A percentile compares a stretch with the other conserved stretches of the same genome.
phyloP scores from a whole-genome alignment of 2,888 invertebrate genomes.

The Abscondita cerata region DNA sequence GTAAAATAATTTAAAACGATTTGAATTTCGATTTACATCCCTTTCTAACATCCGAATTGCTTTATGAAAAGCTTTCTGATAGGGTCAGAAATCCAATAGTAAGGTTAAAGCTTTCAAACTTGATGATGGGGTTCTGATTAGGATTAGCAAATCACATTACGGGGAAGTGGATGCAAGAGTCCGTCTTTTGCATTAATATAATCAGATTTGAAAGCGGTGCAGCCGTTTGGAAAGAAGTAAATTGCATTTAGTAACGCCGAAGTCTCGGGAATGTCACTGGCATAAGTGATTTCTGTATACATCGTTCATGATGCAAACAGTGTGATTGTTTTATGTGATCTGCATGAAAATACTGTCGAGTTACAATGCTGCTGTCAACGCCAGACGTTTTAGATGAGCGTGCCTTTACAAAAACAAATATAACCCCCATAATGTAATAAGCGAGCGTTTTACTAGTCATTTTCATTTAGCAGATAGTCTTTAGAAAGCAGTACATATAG shows the following conservation, averaged over 20 bases:
- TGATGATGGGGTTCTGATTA: conserved; percentile 50
- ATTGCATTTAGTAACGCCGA: conserved; percentile 47
- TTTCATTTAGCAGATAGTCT: conserved; percentile 27
- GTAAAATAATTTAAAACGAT: conserved; percentile 2
- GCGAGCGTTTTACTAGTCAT: conserved; percentile 31
- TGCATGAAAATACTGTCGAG: conserved; percentile 33
- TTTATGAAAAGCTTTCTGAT: conserved; percentile 19
- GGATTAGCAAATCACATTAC: conserved; percentile 52
- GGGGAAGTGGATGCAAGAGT: conserved; percentile 30
- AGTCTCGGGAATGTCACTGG: conserved; percentile 46
- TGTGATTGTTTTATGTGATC: conserved; percentile 44
- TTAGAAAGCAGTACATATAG: conserved; percentile 2
- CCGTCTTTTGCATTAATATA: conserved; percentile 44
- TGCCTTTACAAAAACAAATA: conserved; percentile 40
- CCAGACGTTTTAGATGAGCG: conserved; percentile 35
- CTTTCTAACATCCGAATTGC: conserved; percentile 5
- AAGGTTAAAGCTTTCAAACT: conserved; percentile 46
- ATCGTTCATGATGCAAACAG: conserved; percentile 41
- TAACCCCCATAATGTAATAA: conserved; percentile 33
- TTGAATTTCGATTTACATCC: conserved; percentile 3
- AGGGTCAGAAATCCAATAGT: conserved; percentile 50
- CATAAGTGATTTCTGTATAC: conserved; percentile 46
- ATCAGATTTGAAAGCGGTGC: conserved; percentile 50
- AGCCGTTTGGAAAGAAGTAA: conserved; percentile 51
- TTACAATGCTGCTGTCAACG: conserved; percentile 36